Conservation (phyloP, 2,888 invertebrate species). For the Nomada hirtipes region DNA sequence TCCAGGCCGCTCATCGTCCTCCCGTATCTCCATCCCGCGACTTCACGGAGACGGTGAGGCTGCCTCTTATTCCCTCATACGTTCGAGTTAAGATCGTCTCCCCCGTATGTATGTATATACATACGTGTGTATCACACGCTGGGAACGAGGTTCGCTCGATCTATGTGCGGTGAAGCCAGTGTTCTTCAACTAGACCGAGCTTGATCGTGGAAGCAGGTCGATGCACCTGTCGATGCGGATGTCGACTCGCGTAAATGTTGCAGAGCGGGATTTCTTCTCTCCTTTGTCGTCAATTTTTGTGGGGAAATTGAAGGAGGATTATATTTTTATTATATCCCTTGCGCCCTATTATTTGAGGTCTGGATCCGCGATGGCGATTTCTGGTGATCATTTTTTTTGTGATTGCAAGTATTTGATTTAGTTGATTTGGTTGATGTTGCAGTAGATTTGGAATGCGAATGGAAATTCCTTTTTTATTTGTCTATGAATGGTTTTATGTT, state of each 20-base stretch:
- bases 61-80: conserved; percentile 45
- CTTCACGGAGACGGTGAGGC: conserved; percentile 40
- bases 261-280: background rate
- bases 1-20: conserved; percentile 24
- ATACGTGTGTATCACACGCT: background rate
- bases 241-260: background rate
- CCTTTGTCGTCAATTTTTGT: too few relatives aligned
- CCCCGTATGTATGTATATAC: background rate
- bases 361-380: too few relatives aligned
- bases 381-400: too few relatives aligned
- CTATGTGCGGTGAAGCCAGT: conserved; percentile 26
- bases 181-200: conserved; percentile 45
- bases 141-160: background rate
- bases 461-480: too few relatives aligned
- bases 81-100: conserved; percentile 21
- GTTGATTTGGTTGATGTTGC: too few relatives aligned
- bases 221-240: background rate
- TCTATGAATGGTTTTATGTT: too few relatives aligned
- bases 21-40: conserved; percentile 19
- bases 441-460: too few relatives aligned
- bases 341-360: too few relatives aligned
- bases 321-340: too few relatives aligned
- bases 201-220: background rate
- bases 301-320: too few relatives aligned
- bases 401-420: too few relatives aligned